Evolutionary conservation across 2,113 vertebrate species (phyloP).

Genomic region (Aphelocoma coerulescens): DNA sequence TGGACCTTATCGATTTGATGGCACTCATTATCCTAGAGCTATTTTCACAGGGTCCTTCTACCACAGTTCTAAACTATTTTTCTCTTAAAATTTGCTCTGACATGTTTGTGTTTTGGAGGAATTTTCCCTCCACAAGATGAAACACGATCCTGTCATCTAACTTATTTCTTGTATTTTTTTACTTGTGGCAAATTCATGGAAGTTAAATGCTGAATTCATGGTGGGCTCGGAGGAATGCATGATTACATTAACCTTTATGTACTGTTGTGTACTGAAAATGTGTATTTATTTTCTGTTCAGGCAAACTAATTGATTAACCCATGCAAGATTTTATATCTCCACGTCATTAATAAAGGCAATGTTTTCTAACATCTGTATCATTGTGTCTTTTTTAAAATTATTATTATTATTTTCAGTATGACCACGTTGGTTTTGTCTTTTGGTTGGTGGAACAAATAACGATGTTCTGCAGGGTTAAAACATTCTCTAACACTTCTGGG

Average conservation of each 20-base stretch:
- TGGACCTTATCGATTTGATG: neutral
- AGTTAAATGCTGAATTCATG: neutral
- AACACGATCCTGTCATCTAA: neutral
- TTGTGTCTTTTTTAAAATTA: neutral
- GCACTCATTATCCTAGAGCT: neutral
- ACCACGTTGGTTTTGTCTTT: neutral
- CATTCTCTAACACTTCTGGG: neutral
- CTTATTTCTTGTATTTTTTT: neutral
- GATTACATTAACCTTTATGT: neutral
- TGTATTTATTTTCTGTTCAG: neutral
- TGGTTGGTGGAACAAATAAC: neutral
- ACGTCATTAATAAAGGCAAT: neutral
- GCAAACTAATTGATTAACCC: neutral
- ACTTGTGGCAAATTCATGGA: neutral
- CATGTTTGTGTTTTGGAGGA: neutral
- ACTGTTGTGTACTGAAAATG: neutral
- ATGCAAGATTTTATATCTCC: neutral
- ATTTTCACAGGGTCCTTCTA: neutral
- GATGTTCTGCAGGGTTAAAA: neutral
- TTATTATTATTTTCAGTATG: neutral
- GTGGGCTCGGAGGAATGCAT: neutral
- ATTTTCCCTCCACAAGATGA: neutral
- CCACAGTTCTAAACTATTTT: neutral
- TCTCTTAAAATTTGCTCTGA: neutral
- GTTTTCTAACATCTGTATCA: neutral